Conservation (phyloP, 2,888 invertebrate genomes). For the Crepidodera aurea region DNA sequence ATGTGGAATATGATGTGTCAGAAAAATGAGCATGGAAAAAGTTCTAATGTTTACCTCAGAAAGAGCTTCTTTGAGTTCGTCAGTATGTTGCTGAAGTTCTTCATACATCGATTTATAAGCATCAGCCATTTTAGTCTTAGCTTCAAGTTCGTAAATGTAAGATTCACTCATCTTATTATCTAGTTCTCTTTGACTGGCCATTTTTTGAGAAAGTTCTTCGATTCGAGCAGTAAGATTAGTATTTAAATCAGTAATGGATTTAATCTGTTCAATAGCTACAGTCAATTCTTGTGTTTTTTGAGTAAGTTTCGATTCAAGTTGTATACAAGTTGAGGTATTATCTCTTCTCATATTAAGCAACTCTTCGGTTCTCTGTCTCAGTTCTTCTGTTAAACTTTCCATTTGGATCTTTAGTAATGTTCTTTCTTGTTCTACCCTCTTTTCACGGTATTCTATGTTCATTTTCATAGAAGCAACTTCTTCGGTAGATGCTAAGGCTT, state of each 20-base stretch:
- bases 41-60: no score
- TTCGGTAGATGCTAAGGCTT: constrained; percentile 75
- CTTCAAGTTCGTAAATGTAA: constrained; percentile 84
- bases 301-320: constrained; percentile 77
- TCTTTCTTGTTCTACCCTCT: constrained; percentile 84
- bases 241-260: constrained; percentile 74
- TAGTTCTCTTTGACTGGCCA: constrained; percentile 75
- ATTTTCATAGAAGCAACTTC: constrained; percentile 84
- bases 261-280: constrained; percentile 74
- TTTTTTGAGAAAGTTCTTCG: constrained; percentile 73
- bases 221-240: constrained; percentile 72
- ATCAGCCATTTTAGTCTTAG: constrained; percentile 84
- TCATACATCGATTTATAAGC: constrained; percentile 84
- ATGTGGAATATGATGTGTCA: background rate
- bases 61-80: constrained; percentile 80
- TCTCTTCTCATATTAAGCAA: constrained; percentile 80
- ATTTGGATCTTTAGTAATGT: constrained; percentile 80
- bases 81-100: constrained; percentile 79
- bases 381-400: constrained; percentile 76
- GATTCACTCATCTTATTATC: constrained; percentile 68
- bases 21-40: constrained; percentile 4
- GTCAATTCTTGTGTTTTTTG: constrained; percentile 83
- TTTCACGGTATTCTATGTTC: constrained; percentile 81
- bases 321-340: constrained; percentile 70
- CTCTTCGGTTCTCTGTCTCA: constrained; percentile 80